phyloP scores from a whole-genome alignment of 2,797 vertebrate genomes.

The Catamblyrhynchus diadema region DNA sequence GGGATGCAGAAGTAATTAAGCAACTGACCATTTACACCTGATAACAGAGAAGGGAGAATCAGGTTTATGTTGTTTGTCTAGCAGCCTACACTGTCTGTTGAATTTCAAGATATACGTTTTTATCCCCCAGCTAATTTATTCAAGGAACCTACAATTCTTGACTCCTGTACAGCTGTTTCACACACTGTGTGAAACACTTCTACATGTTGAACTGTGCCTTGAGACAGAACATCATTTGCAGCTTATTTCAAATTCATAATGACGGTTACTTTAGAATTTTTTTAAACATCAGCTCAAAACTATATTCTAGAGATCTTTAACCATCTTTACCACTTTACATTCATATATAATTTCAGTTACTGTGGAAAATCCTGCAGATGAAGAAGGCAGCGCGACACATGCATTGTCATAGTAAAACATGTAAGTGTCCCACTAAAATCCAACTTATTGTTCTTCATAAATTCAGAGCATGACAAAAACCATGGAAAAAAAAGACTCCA shows the following conservation, averaged over 20 bases:
- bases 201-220: not conserved
- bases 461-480: not conserved
- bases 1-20: not conserved
- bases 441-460: not conserved
- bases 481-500: not conserved
- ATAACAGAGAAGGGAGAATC: not conserved
- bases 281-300: not conserved
- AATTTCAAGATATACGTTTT: not conserved
- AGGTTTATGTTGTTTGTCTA: not conserved
- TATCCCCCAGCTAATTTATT: not conserved
- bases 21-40: not conserved
- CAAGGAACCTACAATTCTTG: not conserved
- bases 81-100: not conserved
- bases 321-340: not conserved
- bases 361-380: not conserved
- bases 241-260: not conserved
- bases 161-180: not conserved
- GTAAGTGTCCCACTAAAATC: not conserved
- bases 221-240: not conserved
- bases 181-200: not conserved
- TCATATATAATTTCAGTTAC: not conserved
- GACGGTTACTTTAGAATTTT: not conserved
- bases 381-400: not conserved
- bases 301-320: not conserved
- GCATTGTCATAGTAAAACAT: rapidly evolving